Conservation (phyloP, 2,113 vertebrate species). For the Spizaetus ornatus region DNA sequence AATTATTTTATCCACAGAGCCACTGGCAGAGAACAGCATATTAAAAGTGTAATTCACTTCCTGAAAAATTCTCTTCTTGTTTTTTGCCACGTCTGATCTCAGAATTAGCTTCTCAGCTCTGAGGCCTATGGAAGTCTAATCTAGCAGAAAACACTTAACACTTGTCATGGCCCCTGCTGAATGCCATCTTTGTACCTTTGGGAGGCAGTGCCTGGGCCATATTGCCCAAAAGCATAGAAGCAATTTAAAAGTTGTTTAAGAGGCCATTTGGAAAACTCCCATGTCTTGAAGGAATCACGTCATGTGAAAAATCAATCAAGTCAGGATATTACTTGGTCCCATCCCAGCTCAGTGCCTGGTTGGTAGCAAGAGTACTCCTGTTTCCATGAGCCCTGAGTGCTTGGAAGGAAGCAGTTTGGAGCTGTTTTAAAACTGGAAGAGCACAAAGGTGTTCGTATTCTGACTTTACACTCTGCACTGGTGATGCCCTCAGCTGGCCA, state of each 20-base stretch:
- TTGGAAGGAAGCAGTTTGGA: background rate
- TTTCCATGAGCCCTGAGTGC: background rate
- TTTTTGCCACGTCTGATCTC: background rate
- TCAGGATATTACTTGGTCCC: background rate
- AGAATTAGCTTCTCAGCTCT: background rate
- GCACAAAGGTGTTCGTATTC: background rate
- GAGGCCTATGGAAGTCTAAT: background rate
- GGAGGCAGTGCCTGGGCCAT: background rate
- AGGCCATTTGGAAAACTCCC: background rate
- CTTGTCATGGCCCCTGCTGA: background rate
- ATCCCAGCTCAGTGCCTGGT: background rate
- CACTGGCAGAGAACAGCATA: background rate
- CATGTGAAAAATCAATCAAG: background rate
- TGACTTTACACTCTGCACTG: background rate
- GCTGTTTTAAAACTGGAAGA: background rate
- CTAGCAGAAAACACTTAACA: background rate
- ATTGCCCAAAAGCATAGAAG: background rate
- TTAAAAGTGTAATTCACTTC: constrained; percentile 46
- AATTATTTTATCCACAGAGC: background rate
- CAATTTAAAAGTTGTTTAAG: background rate
- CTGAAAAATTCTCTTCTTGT: background rate
- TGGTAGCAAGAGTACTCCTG: background rate
- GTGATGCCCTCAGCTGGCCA: background rate
- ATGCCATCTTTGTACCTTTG: background rate
- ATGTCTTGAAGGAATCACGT: background rate